Conservation (phyloP, 2,888 invertebrate genomes). For the Diploptera punctata region DNA sequence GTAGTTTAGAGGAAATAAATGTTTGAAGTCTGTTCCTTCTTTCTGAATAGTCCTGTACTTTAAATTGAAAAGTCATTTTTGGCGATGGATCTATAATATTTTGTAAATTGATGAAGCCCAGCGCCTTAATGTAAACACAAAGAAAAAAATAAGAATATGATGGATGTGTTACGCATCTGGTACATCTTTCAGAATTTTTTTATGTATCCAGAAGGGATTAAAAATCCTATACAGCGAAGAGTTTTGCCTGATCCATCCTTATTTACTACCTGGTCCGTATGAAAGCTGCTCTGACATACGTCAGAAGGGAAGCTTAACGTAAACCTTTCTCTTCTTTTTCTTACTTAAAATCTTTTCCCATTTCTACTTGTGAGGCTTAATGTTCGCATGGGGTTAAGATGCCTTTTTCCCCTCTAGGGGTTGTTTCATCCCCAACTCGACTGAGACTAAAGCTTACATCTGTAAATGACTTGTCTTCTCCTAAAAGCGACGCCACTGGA, state of each 20-base stretch:
- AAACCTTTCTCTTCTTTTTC: conserved; percentile 1
- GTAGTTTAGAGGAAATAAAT: too few relatives aligned
- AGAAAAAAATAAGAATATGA: background rate
- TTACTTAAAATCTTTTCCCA: conserved; percentile 18
- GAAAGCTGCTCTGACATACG: background rate
- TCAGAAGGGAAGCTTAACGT: background rate
- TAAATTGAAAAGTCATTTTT: background rate
- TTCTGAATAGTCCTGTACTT: too few relatives aligned
- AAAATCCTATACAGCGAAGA: conserved; percentile 1
- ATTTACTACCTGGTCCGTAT: conserved; percentile 10
- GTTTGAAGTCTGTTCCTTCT: too few relatives aligned
- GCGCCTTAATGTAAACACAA: background rate
- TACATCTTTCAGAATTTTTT: background rate
- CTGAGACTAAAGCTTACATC: background rate
- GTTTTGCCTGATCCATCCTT: conserved; percentile 3
- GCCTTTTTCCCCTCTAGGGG: background rate
- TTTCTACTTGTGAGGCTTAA: background rate
- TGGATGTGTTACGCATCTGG: background rate
- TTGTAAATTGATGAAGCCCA: background rate
- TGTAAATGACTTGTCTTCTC: conserved; percentile 8
- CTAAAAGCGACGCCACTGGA: too few relatives aligned
- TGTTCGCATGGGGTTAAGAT: background rate
- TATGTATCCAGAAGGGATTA: conserved; percentile 9
- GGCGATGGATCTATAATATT: background rate
- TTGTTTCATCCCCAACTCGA: background rate